Evolutionary conservation across 2,888 invertebrate species (phyloP), one percentile per base, ranked within the genome.

Genomic region (Ornithoptera alexandrae): DNA sequence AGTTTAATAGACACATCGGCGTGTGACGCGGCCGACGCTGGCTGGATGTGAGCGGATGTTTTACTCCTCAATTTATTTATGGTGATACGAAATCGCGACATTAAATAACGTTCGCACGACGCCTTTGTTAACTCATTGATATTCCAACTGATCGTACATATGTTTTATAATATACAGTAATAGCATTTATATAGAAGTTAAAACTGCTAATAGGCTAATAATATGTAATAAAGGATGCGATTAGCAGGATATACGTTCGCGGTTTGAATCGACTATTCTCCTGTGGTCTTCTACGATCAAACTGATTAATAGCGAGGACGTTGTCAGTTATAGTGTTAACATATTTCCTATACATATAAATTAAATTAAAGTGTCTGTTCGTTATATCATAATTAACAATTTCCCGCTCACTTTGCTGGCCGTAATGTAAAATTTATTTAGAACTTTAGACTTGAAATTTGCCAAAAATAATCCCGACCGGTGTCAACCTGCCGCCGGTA

Each of bases 1-100:
- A 70, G 66, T 70, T 71, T 74, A 75, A 75, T 74, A 74, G 72
- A 74, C 72, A 74, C 72, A 70, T 74, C 73, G 67, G 60, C 30
- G 46, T 67, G 65, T 67, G 70, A 70, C 46, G 66, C 58, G 60
- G 10, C 22, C 57, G 22, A 61, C 56, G 46, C 50, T 50, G 66
- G 66, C 66, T 53, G 63, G 62, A 67, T 61, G 57, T 20, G 67
- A 39, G 67, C 60, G 36, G n/a, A 53, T 70, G 70, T 63, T 67
- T 70, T 67, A 70, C 53, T 39, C 56, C 67, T 30, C 62, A 61
- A 65, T 24, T 64, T 67, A 67, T 71, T 67, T 71, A 71, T 67
- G 67, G 53, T 70, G 63, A 71, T 68, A 46, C 70, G 12, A 24
- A 71, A 68, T 62, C 70, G 67, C 60, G 58, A 62, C 67, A 57